Conservation (phyloP, 1,140 invertebrate genomes). For the Dendroctonus ponderosae region DNA sequence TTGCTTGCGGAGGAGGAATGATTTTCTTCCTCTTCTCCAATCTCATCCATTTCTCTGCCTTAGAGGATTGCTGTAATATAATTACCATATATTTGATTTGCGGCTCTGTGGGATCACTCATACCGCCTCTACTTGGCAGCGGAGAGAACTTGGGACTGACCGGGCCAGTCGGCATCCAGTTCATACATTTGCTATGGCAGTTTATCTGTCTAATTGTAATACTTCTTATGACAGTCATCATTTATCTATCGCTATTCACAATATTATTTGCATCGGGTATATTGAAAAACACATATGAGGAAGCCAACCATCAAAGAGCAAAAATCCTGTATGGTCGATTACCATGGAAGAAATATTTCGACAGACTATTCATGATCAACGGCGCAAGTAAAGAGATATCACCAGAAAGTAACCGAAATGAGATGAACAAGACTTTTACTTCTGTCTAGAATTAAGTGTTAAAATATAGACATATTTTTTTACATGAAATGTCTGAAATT, state of each 20-base stretch:
- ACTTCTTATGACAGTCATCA: slow-evolving; percentile 13
- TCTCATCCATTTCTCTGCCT: slow-evolving; percentile 33
- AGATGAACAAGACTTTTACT: slow-evolving; percentile 14
- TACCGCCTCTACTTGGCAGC: slow-evolving; percentile 22
- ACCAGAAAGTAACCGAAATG: slow-evolving; percentile 21
- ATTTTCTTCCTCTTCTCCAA: slow-evolving; percentile 31
- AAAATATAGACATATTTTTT: slow-evolving; percentile 10
- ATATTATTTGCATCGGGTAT: slow-evolving; percentile 15
- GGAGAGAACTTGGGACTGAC: slow-evolving; percentile 24
- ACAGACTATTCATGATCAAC: slow-evolving; percentile 28
- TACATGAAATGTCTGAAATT: neutral
- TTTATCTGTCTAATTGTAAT: slow-evolving; percentile 29
- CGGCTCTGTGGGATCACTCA: slow-evolving; percentile 27
- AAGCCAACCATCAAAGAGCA: slow-evolving; percentile 33
- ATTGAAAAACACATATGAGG: slow-evolving; percentile 28
- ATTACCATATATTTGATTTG: slow-evolving; percentile 38
- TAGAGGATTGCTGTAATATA: slow-evolving; percentile 43
- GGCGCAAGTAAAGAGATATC: slow-evolving; percentile 18
- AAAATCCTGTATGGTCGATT: slow-evolving; percentile 26
- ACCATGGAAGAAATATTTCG: slow-evolving; percentile 26
- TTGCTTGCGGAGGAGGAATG: slow-evolving; percentile 30
- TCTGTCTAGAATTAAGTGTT: slow-evolving; percentile 8
- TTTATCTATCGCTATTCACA: slow-evolving; percentile 25
- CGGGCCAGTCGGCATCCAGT: neutral
- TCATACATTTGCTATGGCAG: slow-evolving; percentile 33